Base-by-base conservation (phyloP, 2,888 invertebrate genomes). In the Dryocosmus kuriphilus region DNA sequence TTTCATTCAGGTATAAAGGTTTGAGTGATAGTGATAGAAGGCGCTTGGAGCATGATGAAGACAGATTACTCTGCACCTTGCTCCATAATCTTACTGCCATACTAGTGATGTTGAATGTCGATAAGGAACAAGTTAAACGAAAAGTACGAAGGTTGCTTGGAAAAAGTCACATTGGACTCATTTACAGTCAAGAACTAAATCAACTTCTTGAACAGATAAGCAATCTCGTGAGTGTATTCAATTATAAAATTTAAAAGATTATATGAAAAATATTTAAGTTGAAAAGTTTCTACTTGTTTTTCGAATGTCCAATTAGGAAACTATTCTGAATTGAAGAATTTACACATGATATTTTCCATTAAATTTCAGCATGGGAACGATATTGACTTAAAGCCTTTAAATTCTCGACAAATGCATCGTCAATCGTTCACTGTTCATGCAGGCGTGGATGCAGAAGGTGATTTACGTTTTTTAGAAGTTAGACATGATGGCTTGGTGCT, bases 391-490 rank as follows among this genome's bases (percentile, higher is more conserved):
- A 98, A 98, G 92, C 99, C 99, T 11, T 93, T 99, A 82, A 98
- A 98, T 1, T 99, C 99, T 77, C 95, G 99, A 27, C 94, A 98
- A 89, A 94, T 99, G 91, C 98, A 99, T 89, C 96, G 99, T 75
- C 98, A 99, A 90, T 98, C 98, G 83, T 99, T 99, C 93, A 98
- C 99, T 0, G 99, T 99, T 38, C 98, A 99, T 92, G 97, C 97
- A 82, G 98, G 98, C 5, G 94, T 95, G n/a, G 98, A 99, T 92
- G 96, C 98, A 38, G 95, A 95, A 55, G 99, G 99, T 2, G 96
- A 97, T 78, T 92, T 98, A 83, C 94, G 97, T 77, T 97, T 98
- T 92, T 94, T 97, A 93, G 97, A 99, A 93, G 99, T 99, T 57
- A 96, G 99, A 81, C 99, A 99, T 91, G 99, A 99, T 91, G 98